Evolutionary conservation across 2,888 invertebrate genomes (phyloP).

Genomic region (Drosophila meridionalis): DNA sequence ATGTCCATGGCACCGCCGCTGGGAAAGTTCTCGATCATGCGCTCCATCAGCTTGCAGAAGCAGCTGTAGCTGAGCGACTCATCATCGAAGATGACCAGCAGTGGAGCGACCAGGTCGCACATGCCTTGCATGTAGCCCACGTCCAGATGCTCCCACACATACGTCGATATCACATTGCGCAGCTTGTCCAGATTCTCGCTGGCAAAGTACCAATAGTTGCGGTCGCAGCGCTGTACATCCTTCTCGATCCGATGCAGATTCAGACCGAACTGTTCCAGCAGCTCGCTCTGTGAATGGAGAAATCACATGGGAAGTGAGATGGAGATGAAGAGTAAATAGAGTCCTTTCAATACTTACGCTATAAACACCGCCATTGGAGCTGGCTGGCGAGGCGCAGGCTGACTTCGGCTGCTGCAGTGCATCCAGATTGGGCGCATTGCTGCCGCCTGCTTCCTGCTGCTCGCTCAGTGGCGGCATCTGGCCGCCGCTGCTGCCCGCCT

Average conservation of each 20-base stretch:
- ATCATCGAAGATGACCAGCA: constrained; percentile 96
- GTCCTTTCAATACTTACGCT: constrained; percentile 87
- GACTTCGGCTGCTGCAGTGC: constrained; percentile 86
- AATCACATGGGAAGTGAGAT: background rate
- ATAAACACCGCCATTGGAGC: constrained; percentile 96
- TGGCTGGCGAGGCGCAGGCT: constrained; percentile 93
- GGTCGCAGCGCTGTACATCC: constrained; percentile 97
- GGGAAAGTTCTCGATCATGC: constrained; percentile 96
- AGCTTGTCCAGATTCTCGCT: constrained; percentile 95
- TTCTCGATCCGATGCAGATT: constrained; percentile 98
- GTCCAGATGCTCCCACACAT: constrained; percentile 98
- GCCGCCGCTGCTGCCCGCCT: constrained; percentile 84
- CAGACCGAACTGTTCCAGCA: constrained; percentile 93
- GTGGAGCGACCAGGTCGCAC: constrained; percentile 97
- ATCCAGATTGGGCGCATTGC: constrained; percentile 63
- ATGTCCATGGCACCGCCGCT: constrained; percentile 97
- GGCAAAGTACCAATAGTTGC: constrained; percentile 97
- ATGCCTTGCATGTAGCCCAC: constrained; percentile 98
- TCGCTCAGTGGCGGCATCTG: constrained; percentile 87
- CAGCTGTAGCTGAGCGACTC: constrained; percentile 96
- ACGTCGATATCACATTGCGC: constrained; percentile 95
- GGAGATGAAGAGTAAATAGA: too few species aligned
- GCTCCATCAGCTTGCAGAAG: constrained; percentile 95
- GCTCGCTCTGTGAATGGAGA: constrained; percentile 88
- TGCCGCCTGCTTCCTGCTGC: constrained; percentile 80